Percentiles rank a stretch among this genome's conserved stretches.
These are phyloP conservation scores for Scaptomyza hsui DNA, from an alignment of 1,140 invertebrate species.

Conservation along the genomic window DNA sequence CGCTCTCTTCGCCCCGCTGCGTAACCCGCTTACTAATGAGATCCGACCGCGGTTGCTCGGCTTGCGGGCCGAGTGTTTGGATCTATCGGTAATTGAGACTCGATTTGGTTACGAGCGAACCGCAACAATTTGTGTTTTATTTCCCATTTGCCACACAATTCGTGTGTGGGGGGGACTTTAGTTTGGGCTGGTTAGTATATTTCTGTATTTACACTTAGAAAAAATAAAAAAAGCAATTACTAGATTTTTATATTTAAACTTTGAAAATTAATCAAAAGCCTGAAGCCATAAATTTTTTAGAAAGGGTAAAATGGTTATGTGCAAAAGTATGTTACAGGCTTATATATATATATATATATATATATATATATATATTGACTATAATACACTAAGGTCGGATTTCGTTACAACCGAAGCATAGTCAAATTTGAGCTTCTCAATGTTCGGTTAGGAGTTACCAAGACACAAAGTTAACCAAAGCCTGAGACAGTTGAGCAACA, in stretches of 20 bases:
- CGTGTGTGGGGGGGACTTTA: constrained; percentile 40
- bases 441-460: no score
- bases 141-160: constrained; percentile 39
- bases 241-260: not conserved
- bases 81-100: constrained; percentile 50
- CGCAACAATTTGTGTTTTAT: constrained; percentile 48
- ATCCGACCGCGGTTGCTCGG: constrained; percentile 29
- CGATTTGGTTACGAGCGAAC: constrained; percentile 43
- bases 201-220: not conserved
- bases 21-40: constrained; percentile 47
- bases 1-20: constrained; percentile 1
- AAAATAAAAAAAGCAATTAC: no score
- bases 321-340: no score
- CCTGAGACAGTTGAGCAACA: no score
- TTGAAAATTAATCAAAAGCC: not conserved
- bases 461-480: no score
- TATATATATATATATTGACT: no score
- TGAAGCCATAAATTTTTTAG: no score
- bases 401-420: no score
- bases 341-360: no score
- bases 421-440: no score
- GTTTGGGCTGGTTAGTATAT: constrained; percentile 13
- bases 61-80: constrained; percentile 38
- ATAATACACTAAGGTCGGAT: no score
- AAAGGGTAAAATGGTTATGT: no score